phyloP scores from a whole-genome alignment of 2,888 invertebrate species.

The Microchrysa polita region DNA sequence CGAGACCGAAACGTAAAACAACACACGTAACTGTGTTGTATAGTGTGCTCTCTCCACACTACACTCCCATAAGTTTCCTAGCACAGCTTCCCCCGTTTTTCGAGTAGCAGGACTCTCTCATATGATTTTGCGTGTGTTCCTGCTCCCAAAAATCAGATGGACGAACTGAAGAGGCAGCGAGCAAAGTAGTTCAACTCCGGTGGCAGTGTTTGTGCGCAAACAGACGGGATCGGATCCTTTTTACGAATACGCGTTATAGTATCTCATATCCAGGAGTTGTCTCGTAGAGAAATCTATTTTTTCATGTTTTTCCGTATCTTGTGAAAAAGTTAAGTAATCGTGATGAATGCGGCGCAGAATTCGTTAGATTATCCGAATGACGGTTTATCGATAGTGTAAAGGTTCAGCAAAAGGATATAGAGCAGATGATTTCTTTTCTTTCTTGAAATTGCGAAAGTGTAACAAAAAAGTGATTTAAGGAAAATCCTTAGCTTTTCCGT shows the following conservation, averaged over 20 bases:
- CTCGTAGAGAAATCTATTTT: constrained; percentile 35
- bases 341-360: not conserved
- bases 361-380: not conserved
- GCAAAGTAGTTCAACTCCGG: constrained; percentile 6
- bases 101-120: not conserved
- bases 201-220: constrained; percentile 46
- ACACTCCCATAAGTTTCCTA: too few species aligned
- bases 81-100: constrained; percentile 2
- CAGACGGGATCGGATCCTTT: constrained; percentile 45
- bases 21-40: too few species aligned
- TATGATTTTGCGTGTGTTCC: constrained; percentile 35
- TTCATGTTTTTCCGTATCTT: not conserved
- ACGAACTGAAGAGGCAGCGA: constrained; percentile 35
- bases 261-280: constrained; percentile 2
- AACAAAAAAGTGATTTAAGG: constrained; percentile 3
- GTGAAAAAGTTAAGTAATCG: not conserved
- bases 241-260: constrained; percentile 33
- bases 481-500: constrained; percentile 31
- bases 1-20: constrained; percentile 12
- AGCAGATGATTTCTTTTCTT: not conserved
- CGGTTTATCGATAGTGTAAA: constrained; percentile 14
- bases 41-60: constrained; percentile 22
- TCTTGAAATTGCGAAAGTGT: not conserved
- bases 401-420: not conserved
- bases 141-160: constrained; percentile 39